A percentile compares a stretch with the other conserved stretches of the same genome.
Evolutionary conservation across 1,140 invertebrate species (phyloP).

Genomic region (Anastatus disparis): DNA sequence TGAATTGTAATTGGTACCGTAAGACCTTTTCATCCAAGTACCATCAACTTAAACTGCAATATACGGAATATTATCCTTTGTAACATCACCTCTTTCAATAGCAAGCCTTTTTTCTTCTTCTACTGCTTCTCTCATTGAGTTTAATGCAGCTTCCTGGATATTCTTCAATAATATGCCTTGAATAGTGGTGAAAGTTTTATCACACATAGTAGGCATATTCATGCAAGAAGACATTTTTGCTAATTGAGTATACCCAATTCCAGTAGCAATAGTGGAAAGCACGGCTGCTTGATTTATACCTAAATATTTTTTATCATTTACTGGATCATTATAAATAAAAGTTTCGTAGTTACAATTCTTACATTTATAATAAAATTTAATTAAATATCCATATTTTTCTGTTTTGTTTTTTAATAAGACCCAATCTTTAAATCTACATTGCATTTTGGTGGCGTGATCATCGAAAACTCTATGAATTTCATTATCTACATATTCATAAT

Average conservation of each 20-base stretch:
- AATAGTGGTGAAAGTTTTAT: not conserved
- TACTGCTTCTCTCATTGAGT: not conserved
- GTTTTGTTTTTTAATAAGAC: too few relatives aligned
- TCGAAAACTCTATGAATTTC: too few relatives aligned
- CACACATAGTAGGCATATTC: not conserved
- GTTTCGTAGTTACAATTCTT: too few relatives aligned
- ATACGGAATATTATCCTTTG: conserved; percentile 44
- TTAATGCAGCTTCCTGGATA: not conserved
- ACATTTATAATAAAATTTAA: too few relatives aligned
- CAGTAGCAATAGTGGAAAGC: not conserved
- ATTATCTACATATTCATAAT: too few relatives aligned
- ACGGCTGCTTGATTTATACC: not conserved
- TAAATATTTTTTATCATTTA: not conserved
- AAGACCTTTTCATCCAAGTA: conserved; percentile 53
- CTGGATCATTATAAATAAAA: not conserved
- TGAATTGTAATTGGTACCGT: conserved; percentile 44
- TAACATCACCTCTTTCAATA: conserved; percentile 41
- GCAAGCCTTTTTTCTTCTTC: too few relatives aligned
- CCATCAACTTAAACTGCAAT: conserved; percentile 55
- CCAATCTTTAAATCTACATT: too few relatives aligned
- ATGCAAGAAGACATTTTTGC: not conserved
- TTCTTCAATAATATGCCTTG: not conserved
- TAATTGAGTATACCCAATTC: not conserved
- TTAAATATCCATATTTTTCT: too few relatives aligned
- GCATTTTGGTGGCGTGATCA: too few relatives aligned